Evolutionary conservation across 2,797 vertebrate genomes (phyloP), one percentile per base, ranked within the genome.

Genomic region (Parambassis ranga): DNA sequence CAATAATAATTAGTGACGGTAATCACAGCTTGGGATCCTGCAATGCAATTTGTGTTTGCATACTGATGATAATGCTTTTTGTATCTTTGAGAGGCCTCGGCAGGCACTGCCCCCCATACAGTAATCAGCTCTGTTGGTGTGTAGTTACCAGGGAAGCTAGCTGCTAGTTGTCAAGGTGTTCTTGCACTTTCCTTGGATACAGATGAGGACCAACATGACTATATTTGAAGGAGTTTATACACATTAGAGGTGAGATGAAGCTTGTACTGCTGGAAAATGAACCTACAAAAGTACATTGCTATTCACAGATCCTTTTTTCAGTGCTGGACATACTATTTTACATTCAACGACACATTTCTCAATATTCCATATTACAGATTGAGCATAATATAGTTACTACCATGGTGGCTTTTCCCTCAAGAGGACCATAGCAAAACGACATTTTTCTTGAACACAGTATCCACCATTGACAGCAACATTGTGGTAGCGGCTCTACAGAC

Each of bases 1-100:
- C 58, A 67, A 59, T 64, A 82, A 84, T 85, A 84, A 83, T 84
- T 78, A 73, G 64, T 5, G 1, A 59, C 75, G 77, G 65, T 61
- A 65, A 74, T 86, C 75, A 65, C 69, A 78, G 60, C 52, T 30
- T 1, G 7, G 10, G 36, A 55, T 22, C 43, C 16, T 15, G 57
- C 33, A 27, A 52, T 59, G 36, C 49, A 57, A 68, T 50, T 51
- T 58, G 38, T 52, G 63, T 62, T 59, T 72, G 65, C 31, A 19
- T 36, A 13, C 51, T 70, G 36, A 65, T 59, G 55, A 77, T 81
- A 51, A 77, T 75, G 65, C 49, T 65, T 53, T 75, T 69, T 74
- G 65, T 67, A 50, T 65, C n/a, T 60, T 49, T 65, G 59, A 42
- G 59, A 75, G 23, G 38, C 57, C 52, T n/a, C n/a, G n/a, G n/a